Conservation (phyloP, 1,140 invertebrate genomes). For the Lepidostoma basale region DNA sequence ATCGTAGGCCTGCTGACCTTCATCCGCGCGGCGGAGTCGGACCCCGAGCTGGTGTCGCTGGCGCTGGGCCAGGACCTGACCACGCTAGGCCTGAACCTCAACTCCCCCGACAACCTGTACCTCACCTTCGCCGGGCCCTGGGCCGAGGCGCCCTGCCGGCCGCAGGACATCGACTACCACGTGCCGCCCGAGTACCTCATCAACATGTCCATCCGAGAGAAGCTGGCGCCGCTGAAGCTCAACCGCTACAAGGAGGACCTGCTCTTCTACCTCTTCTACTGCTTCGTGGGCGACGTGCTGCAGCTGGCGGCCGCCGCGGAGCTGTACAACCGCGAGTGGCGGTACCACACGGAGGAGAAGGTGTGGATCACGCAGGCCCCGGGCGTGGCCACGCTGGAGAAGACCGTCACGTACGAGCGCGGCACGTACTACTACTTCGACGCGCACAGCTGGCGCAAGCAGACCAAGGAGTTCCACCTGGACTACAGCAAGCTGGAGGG, state of each 20-base stretch:
- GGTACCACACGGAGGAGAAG: slow-evolving; percentile 98
- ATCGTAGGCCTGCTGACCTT: slow-evolving; percentile 98
- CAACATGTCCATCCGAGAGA: slow-evolving; percentile 88
- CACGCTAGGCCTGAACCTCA: slow-evolving; percentile 95
- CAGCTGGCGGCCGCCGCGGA: slow-evolving; percentile 95
- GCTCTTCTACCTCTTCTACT: slow-evolving; percentile 99
- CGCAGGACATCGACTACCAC: slow-evolving; percentile 98
- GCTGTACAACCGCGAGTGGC: slow-evolving; percentile 98
- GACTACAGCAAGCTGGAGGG: slow-evolving; percentile 97
- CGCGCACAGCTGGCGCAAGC: slow-evolving; percentile 94
- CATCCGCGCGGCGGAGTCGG: slow-evolving; percentile 95
- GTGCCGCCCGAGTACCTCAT: slow-evolving; percentile 99
- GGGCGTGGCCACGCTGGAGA: slow-evolving; percentile 89
- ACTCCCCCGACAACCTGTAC: slow-evolving; percentile 95
- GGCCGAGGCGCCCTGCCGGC: slow-evolving; percentile 95
- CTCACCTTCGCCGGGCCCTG: slow-evolving; percentile 97
- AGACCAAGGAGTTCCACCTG: slow-evolving; percentile 94
- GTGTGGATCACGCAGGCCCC: slow-evolving; percentile 98
- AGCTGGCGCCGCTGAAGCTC: slow-evolving; percentile 93
- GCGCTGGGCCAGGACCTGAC: slow-evolving; percentile 97
- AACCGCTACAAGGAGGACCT: slow-evolving; percentile 98
- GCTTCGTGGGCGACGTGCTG: slow-evolving; percentile 96
- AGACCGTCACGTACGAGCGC: slow-evolving; percentile 93
- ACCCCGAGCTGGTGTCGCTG: slow-evolving; percentile 92
- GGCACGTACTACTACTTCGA: slow-evolving; percentile 99